Base-by-base conservation (phyloP, 2,888 invertebrate species). In the Diarsia dahlii region DNA sequence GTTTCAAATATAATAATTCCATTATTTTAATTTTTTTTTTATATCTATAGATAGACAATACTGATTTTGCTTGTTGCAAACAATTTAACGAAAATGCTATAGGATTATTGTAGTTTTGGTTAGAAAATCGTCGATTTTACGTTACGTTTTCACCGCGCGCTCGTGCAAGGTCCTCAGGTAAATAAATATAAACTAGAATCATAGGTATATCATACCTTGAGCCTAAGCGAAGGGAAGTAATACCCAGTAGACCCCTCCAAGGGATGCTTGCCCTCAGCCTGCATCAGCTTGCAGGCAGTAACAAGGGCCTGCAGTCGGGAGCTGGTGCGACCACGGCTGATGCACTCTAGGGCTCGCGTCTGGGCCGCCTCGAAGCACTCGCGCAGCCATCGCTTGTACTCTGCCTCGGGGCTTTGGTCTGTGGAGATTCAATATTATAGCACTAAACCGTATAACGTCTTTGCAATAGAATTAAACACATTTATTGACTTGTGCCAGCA, bases 271-370 rank as follows among this genome's bases (percentile, higher is more conserved):
- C 98, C 98, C 94, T 99, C 98, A 74, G 97, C 97, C 63, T 97
- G 97, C 87, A 99, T 94, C 74, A 98, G 93, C 90, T 98, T 98
- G 97, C 98, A 97, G 68, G 98, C 97, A 0, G 98, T 98, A 3
- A 97, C 97, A 6, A 99, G 94, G 0, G 98, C 98, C 93, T 97
- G 97, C 10, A 96, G 93, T 68, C 97, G 96, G 18, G 97, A 97
- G 71, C 91, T 92, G 8, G 94, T 92, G 81, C 97, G 96, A 9
- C 97, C 97, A 39, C 95, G 93, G 48, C 95, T 95, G 74, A 98
- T 95, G 74, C 97, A 97, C 45, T 95, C 93, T 58, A 98, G 89
- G 39, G 97, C 94, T 71, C 97, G 97, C 1, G 94, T 92, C 91
- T 97, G 97, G 0, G 97, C 96, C 84, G 98, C 97, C 78, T 98